Evolutionary conservation across 2,113 vertebrate species (phyloP).

Genomic region (Notarius quadriscutis): DNA sequence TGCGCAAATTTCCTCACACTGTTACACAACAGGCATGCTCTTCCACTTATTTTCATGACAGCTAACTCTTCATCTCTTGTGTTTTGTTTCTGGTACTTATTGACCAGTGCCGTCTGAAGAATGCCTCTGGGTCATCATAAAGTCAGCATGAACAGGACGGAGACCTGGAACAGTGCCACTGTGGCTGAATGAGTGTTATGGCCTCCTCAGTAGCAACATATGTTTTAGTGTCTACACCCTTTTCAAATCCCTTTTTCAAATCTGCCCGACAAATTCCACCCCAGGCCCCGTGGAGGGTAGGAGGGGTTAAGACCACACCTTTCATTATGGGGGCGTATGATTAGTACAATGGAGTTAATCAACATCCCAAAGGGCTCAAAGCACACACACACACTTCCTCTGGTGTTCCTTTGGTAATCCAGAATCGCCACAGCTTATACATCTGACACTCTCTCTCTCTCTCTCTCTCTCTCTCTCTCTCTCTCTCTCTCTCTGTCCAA

Average conservation of each 20-base stretch:
- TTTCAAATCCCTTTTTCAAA: slow-evolving; percentile 54
- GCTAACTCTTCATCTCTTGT: not conserved
- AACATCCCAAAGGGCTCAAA: slow-evolving; percentile 52
- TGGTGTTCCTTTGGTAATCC: not conserved
- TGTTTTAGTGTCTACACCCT: slow-evolving; percentile 75
- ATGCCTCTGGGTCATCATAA: slow-evolving; percentile 71
- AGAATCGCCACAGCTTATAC: not conserved
- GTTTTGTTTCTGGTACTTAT: slow-evolving; percentile 34
- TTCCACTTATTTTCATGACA: slow-evolving; percentile 9
- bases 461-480: not conserved
- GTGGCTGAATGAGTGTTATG: slow-evolving; percentile 66
- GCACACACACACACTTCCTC: slow-evolving; percentile 40
- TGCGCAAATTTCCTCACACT: not conserved
- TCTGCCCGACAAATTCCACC: slow-evolving; percentile 59
- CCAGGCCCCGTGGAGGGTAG: slow-evolving; percentile 58
- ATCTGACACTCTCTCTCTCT: not conserved
- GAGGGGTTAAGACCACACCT: slow-evolving; percentile 49
- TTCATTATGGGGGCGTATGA: slow-evolving; percentile 59
- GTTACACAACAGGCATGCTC: not conserved
- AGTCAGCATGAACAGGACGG: slow-evolving; percentile 59
- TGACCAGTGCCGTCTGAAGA: slow-evolving; percentile 34
- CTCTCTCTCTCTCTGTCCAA: not conserved
- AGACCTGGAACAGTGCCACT: slow-evolving; percentile 43
- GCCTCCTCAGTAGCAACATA: slow-evolving; percentile 71
- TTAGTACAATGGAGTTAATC: slow-evolving; percentile 64